A percentile compares a stretch with the other conserved stretches of the same genome.
phyloP scores from a whole-genome alignment of 2,888 invertebrate species.

The Torymus aiolomorphi region DNA sequence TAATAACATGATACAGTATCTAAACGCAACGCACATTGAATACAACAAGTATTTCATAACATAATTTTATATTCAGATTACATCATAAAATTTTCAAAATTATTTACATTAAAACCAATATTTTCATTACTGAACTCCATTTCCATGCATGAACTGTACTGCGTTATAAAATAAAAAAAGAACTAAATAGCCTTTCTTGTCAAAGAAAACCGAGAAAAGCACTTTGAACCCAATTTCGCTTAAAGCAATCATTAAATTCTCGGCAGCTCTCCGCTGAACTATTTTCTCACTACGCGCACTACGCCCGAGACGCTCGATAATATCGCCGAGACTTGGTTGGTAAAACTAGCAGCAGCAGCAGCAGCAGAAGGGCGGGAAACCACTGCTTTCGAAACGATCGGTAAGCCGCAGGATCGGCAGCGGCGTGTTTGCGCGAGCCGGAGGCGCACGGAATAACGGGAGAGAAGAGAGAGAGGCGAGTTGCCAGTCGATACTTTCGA shows the following conservation, averaged over 20 bases:
- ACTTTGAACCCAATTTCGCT: too few species aligned
- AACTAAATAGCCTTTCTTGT: background rate
- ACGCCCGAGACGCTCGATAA: background rate
- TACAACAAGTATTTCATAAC: too few species aligned
- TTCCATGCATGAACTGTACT: too few species aligned
- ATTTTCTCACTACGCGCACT: background rate
- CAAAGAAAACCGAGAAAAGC: too few species aligned
- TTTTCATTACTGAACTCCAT: too few species aligned
- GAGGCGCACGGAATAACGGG: background rate
- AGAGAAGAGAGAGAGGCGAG: slow-evolving; percentile 6
- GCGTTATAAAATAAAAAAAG: background rate
- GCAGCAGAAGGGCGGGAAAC: slow-evolving; percentile 4
- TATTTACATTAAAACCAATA: too few species aligned
- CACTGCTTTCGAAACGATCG: slow-evolving; percentile 43
- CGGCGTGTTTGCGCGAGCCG: slow-evolving; percentile 21
- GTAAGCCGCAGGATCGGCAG: slow-evolving; percentile 39
- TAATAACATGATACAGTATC: too few species aligned
- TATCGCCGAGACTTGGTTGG: slow-evolving; percentile 29
- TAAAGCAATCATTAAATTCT: background rate
- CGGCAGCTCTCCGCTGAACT: background rate
- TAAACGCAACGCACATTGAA: too few species aligned
- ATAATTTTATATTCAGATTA: too few species aligned
- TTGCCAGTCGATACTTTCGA: slow-evolving; percentile 22
- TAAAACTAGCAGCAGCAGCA: background rate
- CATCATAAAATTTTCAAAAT: too few species aligned